phyloP scores from a whole-genome alignment of 2,797 vertebrate species.

The Falco naumanni region DNA sequence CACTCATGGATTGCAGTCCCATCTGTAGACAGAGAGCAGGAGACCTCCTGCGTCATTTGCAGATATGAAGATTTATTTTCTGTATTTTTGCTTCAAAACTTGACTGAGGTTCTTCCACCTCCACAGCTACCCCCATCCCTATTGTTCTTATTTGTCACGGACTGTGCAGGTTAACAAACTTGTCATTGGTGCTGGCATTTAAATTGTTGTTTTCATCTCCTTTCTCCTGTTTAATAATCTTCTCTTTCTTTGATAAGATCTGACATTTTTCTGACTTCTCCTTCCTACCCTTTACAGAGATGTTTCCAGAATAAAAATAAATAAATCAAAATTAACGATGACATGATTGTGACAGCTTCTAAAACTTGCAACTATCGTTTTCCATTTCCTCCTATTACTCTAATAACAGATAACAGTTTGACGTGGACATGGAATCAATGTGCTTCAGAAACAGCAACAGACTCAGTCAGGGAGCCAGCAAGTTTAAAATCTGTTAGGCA shows the following conservation, averaged over 20 bases:
- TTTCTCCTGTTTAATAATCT: slow-evolving; percentile 12
- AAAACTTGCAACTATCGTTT: slow-evolving; percentile 1
- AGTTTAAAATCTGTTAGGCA: background rate
- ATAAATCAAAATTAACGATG: slow-evolving; percentile 29
- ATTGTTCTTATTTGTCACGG: background rate
- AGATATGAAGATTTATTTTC: background rate
- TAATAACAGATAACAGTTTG: slow-evolving; percentile 7
- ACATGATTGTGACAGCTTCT: slow-evolving; percentile 18
- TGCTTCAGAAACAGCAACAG: background rate
- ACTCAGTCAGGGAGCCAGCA: background rate
- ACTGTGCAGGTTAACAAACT: background rate
- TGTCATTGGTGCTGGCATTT: slow-evolving; percentile 15
- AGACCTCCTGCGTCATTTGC: background rate
- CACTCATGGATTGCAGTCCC: background rate
- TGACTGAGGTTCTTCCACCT: background rate
- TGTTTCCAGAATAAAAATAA: slow-evolving; percentile 11
- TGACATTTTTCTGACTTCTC: slow-evolving; percentile 40
- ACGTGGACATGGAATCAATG: background rate
- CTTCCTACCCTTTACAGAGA: background rate
- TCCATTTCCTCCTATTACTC: background rate
- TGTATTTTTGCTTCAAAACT: background rate
- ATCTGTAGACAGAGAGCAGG: background rate
- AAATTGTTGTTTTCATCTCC: slow-evolving; percentile 36
- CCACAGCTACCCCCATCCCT: background rate
- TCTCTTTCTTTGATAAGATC: background rate